These are phyloP conservation scores for Crematogaster levior DNA, from an alignment of 2,888 invertebrate genomes.

Conservation along the genomic window DNA sequence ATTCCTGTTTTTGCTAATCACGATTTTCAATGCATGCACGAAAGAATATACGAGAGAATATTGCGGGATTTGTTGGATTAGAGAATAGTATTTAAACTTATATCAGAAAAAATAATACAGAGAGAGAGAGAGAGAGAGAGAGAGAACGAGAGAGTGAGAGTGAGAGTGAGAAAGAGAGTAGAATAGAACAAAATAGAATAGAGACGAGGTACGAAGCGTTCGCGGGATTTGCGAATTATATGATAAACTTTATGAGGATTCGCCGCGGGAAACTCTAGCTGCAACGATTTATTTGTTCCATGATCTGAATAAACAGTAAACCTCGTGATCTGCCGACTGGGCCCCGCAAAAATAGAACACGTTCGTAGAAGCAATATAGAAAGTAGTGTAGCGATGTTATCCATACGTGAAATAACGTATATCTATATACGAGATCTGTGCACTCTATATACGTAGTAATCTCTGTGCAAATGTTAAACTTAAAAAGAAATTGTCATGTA, in stretches of 20 bases:
- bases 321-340: constrained; percentile 4
- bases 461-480: constrained; percentile 15
- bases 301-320: neutral
- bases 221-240: constrained; percentile 70
- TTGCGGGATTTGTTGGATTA: constrained; percentile 11
- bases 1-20: neutral
- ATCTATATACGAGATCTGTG: constrained; percentile 19
- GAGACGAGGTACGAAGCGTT: constrained; percentile 55
- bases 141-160: neutral
- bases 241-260: constrained; percentile 77
- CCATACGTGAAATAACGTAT: constrained; percentile 9
- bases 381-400: constrained; percentile 39
- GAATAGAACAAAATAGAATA: constrained; percentile 15
- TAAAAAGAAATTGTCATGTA: constrained; percentile 67
- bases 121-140: constrained; percentile 11
- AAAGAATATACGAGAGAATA: constrained; percentile 28
- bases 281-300: constrained; percentile 37
- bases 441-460: constrained; percentile 22
- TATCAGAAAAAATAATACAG: constrained; percentile 1
- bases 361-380: constrained; percentile 80
- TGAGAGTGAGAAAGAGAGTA: neutral
- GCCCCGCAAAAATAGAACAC: constrained; percentile 47
- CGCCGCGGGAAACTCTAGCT: constrained; percentile 76
- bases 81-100: constrained; percentile 24
- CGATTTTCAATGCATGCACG: neutral